Evolutionary conservation across 2,888 invertebrate genomes (phyloP).

Genomic region (Hirtodrosophila cameraria): DNA sequence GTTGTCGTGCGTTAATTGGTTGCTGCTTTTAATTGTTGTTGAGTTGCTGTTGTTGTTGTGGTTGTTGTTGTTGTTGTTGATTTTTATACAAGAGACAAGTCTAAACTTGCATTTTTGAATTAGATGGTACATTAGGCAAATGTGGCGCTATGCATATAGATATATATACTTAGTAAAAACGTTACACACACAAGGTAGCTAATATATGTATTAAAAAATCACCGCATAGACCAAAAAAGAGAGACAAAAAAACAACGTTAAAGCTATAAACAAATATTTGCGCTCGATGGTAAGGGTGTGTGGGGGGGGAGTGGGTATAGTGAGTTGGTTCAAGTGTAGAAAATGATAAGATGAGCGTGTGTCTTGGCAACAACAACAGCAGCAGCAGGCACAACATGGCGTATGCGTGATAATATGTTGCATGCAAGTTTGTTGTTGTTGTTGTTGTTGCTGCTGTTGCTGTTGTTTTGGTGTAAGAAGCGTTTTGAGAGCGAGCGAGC

Average conservation of each 20-base stretch:
- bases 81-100: conserved; percentile 61
- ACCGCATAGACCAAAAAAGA: conserved; percentile 59
- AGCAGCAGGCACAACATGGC: conserved; percentile 34
- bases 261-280: conserved; percentile 72
- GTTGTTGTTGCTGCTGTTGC: conserved; percentile 11
- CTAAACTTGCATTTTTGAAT: conserved; percentile 55
- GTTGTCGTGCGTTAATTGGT: conserved; percentile 68
- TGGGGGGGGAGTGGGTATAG: background rate
- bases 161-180: conserved; percentile 56
- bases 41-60: conserved; percentile 30
- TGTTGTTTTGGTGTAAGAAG: conserved; percentile 43
- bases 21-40: conserved; percentile 55
- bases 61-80: conserved; percentile 36
- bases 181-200: conserved; percentile 79
- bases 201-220: conserved; percentile 47
- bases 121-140: conserved; percentile 53
- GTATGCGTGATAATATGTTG: conserved; percentile 47
- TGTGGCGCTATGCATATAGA: conserved; percentile 60
- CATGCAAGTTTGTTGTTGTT: conserved; percentile 42
- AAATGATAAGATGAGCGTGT: conserved; percentile 35
- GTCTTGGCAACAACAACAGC: conserved; percentile 13
- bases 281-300: conserved; percentile 38
- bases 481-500: conserved; percentile 50
- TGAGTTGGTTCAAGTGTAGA: conserved; percentile 21
- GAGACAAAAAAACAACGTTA: conserved; percentile 58